Evolutionary conservation across 2,113 vertebrate species (phyloP), one percentile per base, ranked within the genome.

Genomic region (Gavialis gangeticus): DNA sequence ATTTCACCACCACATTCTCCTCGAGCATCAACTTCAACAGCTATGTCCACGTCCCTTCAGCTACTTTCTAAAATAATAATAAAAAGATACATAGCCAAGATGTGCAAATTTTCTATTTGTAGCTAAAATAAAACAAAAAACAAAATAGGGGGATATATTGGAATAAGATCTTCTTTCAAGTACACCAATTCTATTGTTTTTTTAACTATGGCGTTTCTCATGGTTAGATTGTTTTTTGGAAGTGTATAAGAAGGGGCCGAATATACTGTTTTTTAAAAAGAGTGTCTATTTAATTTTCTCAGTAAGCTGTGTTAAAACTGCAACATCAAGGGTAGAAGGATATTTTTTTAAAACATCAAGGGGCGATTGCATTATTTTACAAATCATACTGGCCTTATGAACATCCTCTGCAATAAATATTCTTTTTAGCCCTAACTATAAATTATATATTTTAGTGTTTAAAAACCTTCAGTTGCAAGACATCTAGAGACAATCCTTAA

Each of bases 381-480:
- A 97, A 98, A 97, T 98, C 97, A 98, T 98, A 99, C 98, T 98
- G 98, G 98, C 98, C 98, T 97, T 97, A 94, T 56, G 91, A 98
- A 95, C 97, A 98, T 97, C 96, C 97, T 98, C 97, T 98, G 98
- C 94, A 98, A 99, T 99, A 99, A 99, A 99, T 99, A 99, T 97
- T 98, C 98, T 97, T 98, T 98, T 98, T 98, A 98, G 98, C 98
- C 98, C 98, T 98, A 98, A 98, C 98, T 98, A 98, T 98, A 98
- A 98, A 98, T 98, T 98, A 98, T 96, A 98, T 98, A 98, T 97
- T 98, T 98, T 99, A 98, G 98, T 98, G 98, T 98, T 98, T 98
- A 97, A 98, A 98, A 98, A 97, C 97, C 98, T 98, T 97, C 97
- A 94, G 95, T 91, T 97, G 97, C 97, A 97, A 97, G 98, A 97